Evolutionary conservation across 2,888 invertebrate species (phyloP), one percentile per base, ranked within the genome.

Genomic region (Ectemnius lituratus): DNA sequence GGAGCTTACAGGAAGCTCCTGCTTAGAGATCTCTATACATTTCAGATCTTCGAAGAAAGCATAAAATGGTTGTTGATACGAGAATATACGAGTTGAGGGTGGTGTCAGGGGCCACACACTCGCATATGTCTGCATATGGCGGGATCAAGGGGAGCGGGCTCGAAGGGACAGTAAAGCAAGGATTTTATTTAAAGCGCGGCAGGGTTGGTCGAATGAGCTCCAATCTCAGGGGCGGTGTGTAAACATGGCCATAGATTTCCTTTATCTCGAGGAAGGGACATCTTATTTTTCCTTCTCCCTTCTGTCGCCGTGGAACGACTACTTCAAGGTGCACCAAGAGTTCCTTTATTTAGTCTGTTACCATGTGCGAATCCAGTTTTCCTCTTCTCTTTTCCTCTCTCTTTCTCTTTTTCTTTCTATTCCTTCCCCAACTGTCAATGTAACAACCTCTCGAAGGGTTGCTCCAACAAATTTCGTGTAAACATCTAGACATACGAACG

Each of bases 161-260:
- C 37, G 18, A 58, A 49, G 58, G 69, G 67, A 62, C 62, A 70
- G 20, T 63, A 75, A 75, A 68, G 28, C 68, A n/a, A n/a, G 72
- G 73, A 77, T 77, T 79, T 79, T 77, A 70, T 74, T 79, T 73
- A 74, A 76, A 83, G 75, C 61, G 65, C 64, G 58, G 49, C 49
- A 20, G 58, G 47, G 64, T 70, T 66, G 69, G 63, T 70, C 69
- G 69, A 83, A 81, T 64, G 73, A 81, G 74, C 79, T 74, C 77
- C 72, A 78, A 83, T 79, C 78, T 78, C 73, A 70, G 64, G 37
- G 46, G 59, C 73, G 52, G 49, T 81, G 73, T 78, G 84, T 84
- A 84, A 84, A 84, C 84, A 84, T 70, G 78, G 60, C 75, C 74
- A 84, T 83, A 84, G 80, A 83, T 83, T 78, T 78, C 62, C 75